Evolutionary conservation across 2,113 vertebrate species (phyloP), one percentile per base, ranked within the genome.

Genomic region (Mesocricetus auratus): DNA sequence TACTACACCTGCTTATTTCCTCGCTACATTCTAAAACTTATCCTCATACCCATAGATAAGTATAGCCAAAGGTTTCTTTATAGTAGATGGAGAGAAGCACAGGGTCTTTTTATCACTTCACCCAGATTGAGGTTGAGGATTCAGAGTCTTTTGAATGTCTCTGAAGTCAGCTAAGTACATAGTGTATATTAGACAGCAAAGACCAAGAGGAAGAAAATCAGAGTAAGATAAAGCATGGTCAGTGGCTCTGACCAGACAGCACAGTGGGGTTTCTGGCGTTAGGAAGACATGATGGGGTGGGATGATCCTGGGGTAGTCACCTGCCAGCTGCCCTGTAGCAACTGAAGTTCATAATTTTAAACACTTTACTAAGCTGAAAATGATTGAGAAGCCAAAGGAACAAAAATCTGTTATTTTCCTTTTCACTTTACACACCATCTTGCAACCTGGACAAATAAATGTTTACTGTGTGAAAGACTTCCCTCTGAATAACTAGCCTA

Each of bases 341-440:
- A 15, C 86, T 64, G 33, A 21, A 19, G 12, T 64, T 58, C 1
- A 0, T 89, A 78, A 50, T 42, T 91, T 36, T 74, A 94, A 96
- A 56, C 26, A 45, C 73, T 86, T 85, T 66, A 11, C 45, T 29
- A 64, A 90, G 15, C 39, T 73, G n/a, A 33, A 81, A 64, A 39
- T 86, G 36, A 66, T 87, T 88, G 47, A 75, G 71, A 81, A 94
- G 22, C 62, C 74, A 94, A 86, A 95, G 71, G n/a, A 93, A 86
- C 93, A 75, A 60, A 91, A 83, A 36, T 50, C 36, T 4, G 3
- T 94, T n/a, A 21, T 19, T 47, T 93, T 56, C 50, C 33, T 50
- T 2, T 19, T 74, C 73, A 79, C 26, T 29, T 79, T 86, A 26
- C 15, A 74, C 33, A 47, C 88, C 92, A 74, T 36, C 87, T 50